Conservation (phyloP, 1,140 invertebrate species). For the Rhynchophorus ferrugineus region DNA sequence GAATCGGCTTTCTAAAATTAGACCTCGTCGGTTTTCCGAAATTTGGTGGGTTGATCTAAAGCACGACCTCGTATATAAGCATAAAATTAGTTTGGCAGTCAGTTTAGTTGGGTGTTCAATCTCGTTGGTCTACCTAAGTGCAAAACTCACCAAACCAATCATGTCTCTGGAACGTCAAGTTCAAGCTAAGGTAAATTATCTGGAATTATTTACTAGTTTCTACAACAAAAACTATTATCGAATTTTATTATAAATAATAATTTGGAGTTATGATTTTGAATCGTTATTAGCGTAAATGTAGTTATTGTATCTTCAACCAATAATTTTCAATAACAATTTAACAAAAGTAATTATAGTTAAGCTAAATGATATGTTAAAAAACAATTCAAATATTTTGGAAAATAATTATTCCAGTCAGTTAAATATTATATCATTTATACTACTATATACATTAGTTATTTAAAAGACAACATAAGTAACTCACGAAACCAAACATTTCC, state of each 20-base stretch:
- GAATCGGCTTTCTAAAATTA: constrained; percentile 18
- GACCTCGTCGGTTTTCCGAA: constrained; percentile 17
- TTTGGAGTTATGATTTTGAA: neutral
- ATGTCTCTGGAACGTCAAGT: constrained; percentile 78
- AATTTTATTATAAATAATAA: neutral
- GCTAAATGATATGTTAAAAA: no score
- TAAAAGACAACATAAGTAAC: no score
- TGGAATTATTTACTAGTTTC: neutral
- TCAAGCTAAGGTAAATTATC: constrained; percentile 58
- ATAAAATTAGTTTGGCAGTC: constrained; percentile 5
- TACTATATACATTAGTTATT: no score
- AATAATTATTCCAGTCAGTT: no score
- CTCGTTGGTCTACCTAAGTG: constrained; percentile 12
- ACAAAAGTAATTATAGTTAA: no score
- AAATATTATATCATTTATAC: no score
- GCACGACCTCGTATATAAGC: constrained; percentile 22
- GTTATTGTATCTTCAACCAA: no score
- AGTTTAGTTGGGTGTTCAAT: constrained; percentile 19
- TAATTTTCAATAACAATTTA: no score
- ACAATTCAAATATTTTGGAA: no score
- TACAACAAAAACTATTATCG: constrained; percentile 3
- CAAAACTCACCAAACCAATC: constrained; percentile 10
- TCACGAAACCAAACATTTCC: constrained; percentile 49
- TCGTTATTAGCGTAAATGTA: no score
- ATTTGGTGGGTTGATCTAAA: constrained; percentile 19